phyloP scores from a whole-genome alignment of 2,113 vertebrate genomes.

The Hystrix brachyura region DNA sequence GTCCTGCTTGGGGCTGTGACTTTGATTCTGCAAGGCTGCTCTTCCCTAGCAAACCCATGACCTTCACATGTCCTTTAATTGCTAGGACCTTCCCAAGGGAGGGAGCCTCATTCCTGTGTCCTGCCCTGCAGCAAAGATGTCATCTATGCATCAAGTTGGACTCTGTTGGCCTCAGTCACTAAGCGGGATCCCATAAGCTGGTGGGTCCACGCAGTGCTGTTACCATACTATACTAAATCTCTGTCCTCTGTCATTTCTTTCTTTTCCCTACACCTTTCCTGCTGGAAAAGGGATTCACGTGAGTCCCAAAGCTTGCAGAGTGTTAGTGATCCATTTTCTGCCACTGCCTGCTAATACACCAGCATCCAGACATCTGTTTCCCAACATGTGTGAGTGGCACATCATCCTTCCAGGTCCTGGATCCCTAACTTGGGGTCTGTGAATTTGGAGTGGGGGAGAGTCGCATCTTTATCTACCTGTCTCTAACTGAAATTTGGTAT shows the following conservation, averaged over 20 bases:
- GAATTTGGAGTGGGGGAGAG: not conserved
- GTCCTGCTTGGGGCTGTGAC: fast-evolving
- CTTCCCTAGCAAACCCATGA: not conserved
- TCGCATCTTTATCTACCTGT: not conserved
- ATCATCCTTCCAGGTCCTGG: not conserved
- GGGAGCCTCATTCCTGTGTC: too few species aligned
- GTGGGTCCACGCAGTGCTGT: fast-evolving
- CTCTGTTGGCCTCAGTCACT: not conserved
- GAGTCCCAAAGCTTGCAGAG: not conserved
- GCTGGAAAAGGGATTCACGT: not conserved
- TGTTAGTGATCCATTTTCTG: not conserved
- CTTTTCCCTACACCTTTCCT: not conserved
- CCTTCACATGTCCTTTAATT: not conserved
- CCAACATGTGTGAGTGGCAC: not conserved
- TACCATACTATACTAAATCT: too few species aligned
- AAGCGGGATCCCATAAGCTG: too few species aligned
- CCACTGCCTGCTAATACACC: not conserved
- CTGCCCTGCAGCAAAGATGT: too few species aligned
- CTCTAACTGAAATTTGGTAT: not conserved
- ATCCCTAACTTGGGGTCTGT: not conserved
- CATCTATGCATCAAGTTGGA: not conserved
- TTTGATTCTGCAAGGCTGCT: not conserved
- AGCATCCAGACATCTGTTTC: not conserved
- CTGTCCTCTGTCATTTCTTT: not conserved
- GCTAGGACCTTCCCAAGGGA: not conserved